Base-by-base conservation (phyloP, 2,113 vertebrate species). In the Rhinoptilus africanus region DNA sequence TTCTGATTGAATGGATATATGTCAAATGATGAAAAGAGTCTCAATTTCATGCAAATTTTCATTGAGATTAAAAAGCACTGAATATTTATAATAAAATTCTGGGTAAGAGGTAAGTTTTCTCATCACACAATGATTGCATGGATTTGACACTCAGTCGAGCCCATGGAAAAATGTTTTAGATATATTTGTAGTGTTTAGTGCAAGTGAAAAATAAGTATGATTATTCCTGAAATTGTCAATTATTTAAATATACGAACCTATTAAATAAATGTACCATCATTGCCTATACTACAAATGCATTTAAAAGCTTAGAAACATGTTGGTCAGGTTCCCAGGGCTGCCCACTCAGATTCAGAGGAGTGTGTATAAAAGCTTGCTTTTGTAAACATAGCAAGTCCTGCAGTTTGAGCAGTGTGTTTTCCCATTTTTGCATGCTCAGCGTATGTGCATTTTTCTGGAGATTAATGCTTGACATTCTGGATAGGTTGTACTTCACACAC, bases 321-420 rank as follows among this genome's bases (percentile, higher is more conserved):
- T 97, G 96, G 96, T 97, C 96, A 96, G 86, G 80, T 96, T 97
- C 96, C 96, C 96, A 95, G 84, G 91, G 89, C 95, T 97, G 87
- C 95, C 94, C 91, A 97, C 96, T 96, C 95, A 93, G 69, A 92
- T 92, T 91, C 75, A 62, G 39, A 88, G 78, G 84, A 95, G 43
- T 87, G 76, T 81, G 60, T 94, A 48, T 81, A 81, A 79, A 94
- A 89, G 87, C 84, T 82, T 91, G 81, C 93, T 72, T 92, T 89
- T 76, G 84, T 95, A 96, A 97, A 96, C 89, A 96, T 4, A 76
- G 71, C 2, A 9, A 93, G 91, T 89, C 96, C 94, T 95, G 89
- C 91, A 82, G 93, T 68, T 84, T 95, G 89, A 97, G 96, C 93
- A 96, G 94, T 75, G 73, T 91, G 89, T 94, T 96, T 96, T 93